Percentiles rank a stretch among this genome's conserved stretches.
phyloP scores from a whole-genome alignment of 2,113 vertebrate genomes.

The Gambusia holbrooki region DNA sequence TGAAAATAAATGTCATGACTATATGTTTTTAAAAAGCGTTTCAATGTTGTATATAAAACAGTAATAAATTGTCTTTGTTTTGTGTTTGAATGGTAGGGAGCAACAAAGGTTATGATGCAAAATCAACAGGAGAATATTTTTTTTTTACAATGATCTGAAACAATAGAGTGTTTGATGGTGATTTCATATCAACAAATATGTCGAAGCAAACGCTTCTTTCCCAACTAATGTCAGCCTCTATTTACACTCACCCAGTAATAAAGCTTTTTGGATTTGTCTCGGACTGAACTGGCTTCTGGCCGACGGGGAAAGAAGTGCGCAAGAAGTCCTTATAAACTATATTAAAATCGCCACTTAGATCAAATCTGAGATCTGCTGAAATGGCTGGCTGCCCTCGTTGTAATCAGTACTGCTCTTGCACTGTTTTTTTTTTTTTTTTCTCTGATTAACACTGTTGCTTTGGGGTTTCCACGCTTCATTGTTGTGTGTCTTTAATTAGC shows the following conservation, averaged over 20 bases:
- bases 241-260: not conserved
- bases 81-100: not conserved
- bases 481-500: conserved; percentile 66
- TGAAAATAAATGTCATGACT: not conserved
- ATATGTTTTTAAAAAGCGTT: not conserved
- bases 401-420: conserved; percentile 66
- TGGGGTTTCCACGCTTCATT: conserved; percentile 50
- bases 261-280: not conserved
- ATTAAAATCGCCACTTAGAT: conserved; percentile 53
- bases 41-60: not conserved
- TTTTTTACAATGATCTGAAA: no score
- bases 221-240: not conserved
- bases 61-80: not conserved
- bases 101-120: not conserved
- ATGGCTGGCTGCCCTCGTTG: conserved; percentile 49
- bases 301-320: not conserved
- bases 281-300: not conserved
- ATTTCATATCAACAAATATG: no score
- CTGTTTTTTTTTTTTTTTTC: conserved; percentile 51
- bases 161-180: no score
- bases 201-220: no score
- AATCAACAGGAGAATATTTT: no score
- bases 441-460: conserved; percentile 64
- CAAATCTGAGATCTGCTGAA: conserved; percentile 54
- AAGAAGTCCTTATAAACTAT: conserved; percentile 20